Base-by-base conservation (phyloP, 2,888 invertebrate genomes). In the Hypomecis punctinalis region DNA sequence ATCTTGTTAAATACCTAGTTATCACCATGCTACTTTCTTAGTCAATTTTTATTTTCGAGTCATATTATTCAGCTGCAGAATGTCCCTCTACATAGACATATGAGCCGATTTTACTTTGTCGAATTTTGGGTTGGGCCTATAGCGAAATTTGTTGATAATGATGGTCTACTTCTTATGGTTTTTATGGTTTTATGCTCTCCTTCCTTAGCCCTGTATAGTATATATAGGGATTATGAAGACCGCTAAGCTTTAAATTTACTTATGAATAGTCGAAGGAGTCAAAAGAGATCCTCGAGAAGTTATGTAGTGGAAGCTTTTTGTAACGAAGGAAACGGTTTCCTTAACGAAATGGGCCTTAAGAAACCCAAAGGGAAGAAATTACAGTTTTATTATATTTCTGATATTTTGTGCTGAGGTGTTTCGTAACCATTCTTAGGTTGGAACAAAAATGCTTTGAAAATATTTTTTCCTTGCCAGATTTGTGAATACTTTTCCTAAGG, bases 261-360 rank as follows among this genome's bases (percentile, higher is more conserved):
- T 70, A 67, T 61, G 63, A 70, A 67, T 67, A 66, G 68, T 55
- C 62, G 23, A 61, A 58, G 47, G 54, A 57, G 62, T 55, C 57
- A 47, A 63, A 67, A 65, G 69, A 61, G 54, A 56, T 66, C 53
- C 64, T 53, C 43, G 54, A 54, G 39, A 60, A 71, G 67, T 71
- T 70, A 68, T 71, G 64, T 70, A 65, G 68, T 63, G 66, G 67
- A 67, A 71, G 66, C 57, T 64, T 64, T 69, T 68, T 71, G 68
- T 65, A 64, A 7, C n/a, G 59, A 62, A 59, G 59, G 45, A 66
- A 62, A 47, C 51, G 58, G 51, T 57, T 63, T 59, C 52, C 56
- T 10, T 51, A 54, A 55, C 60, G 60, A 66, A 68, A 66, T 45
- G 53, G 63, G 59, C 39, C 62, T 60, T 62, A 47, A 52, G 66